Percentiles rank a stretch among this genome's conserved stretches.
Evolutionary conservation across 1,140 invertebrate genomes (phyloP).

Genomic region (Radopholus similis): DNA sequence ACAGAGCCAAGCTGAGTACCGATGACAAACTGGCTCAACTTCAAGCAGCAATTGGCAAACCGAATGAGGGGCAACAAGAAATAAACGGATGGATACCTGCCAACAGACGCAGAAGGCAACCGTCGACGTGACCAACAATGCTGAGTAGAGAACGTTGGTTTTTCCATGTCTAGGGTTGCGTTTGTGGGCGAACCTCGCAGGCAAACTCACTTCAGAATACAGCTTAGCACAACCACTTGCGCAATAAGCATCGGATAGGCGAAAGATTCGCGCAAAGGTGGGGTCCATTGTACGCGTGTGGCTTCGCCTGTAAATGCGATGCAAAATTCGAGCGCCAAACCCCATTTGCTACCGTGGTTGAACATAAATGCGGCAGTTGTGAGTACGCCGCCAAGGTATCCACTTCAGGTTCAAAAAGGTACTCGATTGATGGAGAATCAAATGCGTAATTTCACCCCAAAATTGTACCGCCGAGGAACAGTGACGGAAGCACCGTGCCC

Average conservation of each 20-base stretch:
- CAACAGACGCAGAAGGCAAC: slow-evolving; percentile 23
- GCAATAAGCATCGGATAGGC: slow-evolving; percentile 70
- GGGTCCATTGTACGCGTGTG: slow-evolving; percentile 78
- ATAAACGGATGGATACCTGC: slow-evolving; percentile 5
- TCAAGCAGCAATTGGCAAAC: slow-evolving; percentile 31
- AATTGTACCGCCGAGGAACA: slow-evolving; percentile 50
- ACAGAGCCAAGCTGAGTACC: slow-evolving; percentile 41
- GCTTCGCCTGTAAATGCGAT: slow-evolving; percentile 64
- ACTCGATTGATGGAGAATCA: slow-evolving; percentile 12
- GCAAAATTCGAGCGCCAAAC: background rate
- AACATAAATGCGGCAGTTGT: slow-evolving; percentile 71
- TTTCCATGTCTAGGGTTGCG: background rate
- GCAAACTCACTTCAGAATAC: slow-evolving; percentile 60
- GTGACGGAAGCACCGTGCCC: slow-evolving; percentile 44
- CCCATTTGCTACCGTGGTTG: slow-evolving; percentile 68
- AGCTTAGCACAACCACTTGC: slow-evolving; percentile 63
- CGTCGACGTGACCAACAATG: slow-evolving; percentile 19
- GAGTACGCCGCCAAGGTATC: slow-evolving; percentile 70
- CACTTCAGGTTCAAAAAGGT: slow-evolving; percentile 64
- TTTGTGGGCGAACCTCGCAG: background rate
- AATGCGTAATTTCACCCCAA: slow-evolving; percentile 41
- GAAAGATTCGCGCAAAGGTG: slow-evolving; percentile 77
- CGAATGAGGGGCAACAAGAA: background rate
- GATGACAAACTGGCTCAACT: slow-evolving; percentile 50
- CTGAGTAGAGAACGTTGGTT: background rate